phyloP scores from a whole-genome alignment of 2,888 invertebrate genomes.

The Gari tellinella region DNA sequence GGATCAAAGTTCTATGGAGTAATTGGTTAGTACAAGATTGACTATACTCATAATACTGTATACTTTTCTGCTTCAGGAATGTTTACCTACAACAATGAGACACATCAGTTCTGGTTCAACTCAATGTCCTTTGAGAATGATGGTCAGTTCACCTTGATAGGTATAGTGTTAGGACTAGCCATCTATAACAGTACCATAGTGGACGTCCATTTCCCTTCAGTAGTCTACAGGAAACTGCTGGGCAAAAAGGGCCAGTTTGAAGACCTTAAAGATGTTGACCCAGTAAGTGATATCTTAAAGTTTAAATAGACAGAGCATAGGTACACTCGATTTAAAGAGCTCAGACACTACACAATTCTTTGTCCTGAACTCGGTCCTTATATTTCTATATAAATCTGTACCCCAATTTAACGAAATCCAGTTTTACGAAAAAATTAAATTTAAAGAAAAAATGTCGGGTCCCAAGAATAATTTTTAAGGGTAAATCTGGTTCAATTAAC shows the following conservation, averaged over 20 bases:
- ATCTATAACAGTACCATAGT: conserved; percentile 98
- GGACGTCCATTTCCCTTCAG: conserved; percentile 97
- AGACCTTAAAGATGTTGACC: conserved; percentile 95
- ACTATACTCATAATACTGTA: too few species aligned
- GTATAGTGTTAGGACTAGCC: conserved; percentile 96
- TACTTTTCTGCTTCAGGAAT: conserved; percentile 85
- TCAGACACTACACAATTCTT: too few species aligned
- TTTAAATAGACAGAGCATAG: background rate
- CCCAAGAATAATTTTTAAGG: too few species aligned
- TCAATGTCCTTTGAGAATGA: conserved; percentile 96
- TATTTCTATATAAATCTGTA: too few species aligned
- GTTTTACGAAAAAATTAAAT: too few species aligned
- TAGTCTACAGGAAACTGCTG: conserved; percentile 96
- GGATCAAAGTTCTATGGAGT: too few species aligned
- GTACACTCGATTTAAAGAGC: background rate
- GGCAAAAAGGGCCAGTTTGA: conserved; percentile 95
- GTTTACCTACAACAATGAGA: conserved; percentile 87
- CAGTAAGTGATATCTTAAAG: conserved; percentile 86
- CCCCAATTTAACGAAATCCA: too few species aligned
- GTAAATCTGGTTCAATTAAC: too few species aligned
- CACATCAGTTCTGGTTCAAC: conserved; percentile 92
- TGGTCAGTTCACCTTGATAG: conserved; percentile 96
- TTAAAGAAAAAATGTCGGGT: too few species aligned
- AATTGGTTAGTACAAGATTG: too few species aligned
- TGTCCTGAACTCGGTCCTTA: too few species aligned